A percentile compares a stretch with the other conserved stretches of the same genome.
These are phyloP conservation scores for Maccullochella peelii DNA, from an alignment of 2,113 vertebrate genomes.

Conservation along the genomic window DNA sequence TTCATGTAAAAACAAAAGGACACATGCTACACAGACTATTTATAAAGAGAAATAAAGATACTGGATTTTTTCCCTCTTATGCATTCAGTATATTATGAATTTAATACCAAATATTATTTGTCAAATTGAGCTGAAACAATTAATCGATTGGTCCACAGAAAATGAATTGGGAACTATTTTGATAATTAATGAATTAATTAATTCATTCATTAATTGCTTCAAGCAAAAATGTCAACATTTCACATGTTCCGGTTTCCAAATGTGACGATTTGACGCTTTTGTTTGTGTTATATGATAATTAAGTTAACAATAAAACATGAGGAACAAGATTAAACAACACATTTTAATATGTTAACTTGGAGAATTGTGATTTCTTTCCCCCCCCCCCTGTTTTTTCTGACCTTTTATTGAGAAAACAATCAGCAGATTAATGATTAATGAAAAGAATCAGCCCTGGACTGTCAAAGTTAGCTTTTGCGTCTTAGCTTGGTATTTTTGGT, in stretches of 20 bases:
- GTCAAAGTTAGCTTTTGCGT: not conserved
- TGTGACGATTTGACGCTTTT: not conserved
- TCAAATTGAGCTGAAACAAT: not conserved
- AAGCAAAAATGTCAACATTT: not conserved
- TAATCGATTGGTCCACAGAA: not conserved
- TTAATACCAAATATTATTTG: fast-evolving
- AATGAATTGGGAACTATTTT: not conserved
- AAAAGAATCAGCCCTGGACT: not conserved
- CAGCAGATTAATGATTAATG: not conserved
- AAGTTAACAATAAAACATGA: no score
- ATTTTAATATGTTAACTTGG: not conserved
- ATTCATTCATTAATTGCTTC: not conserved
- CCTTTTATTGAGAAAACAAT: not conserved
- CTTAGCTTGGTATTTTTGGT: not conserved
- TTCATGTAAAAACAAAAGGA: conserved; percentile 5
- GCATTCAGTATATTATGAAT: not conserved
- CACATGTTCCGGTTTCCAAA: not conserved
- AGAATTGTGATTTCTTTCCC: not conserved
- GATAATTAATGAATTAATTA: no score
- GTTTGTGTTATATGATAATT: not conserved
- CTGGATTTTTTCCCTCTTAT: not conserved
- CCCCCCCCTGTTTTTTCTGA: no score
- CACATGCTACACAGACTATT: not conserved
- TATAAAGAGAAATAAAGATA: not conserved
- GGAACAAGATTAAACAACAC: not conserved